phyloP scores from a whole-genome alignment of 2,113 vertebrate species.

The Pungitius pungitius region DNA sequence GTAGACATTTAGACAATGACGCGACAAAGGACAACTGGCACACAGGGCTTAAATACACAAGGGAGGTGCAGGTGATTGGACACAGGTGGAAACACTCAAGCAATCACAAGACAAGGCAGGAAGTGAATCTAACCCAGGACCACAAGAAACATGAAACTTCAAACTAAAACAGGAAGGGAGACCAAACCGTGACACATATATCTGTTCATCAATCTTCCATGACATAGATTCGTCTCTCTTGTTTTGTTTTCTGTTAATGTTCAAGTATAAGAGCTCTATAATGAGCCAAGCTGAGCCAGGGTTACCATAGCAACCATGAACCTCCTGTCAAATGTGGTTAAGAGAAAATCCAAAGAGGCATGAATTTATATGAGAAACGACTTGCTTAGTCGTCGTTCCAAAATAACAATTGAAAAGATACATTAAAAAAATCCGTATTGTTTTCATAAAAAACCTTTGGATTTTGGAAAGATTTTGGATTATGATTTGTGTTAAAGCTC shows the following conservation, averaged over 20 bases:
- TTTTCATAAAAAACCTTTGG: neutral
- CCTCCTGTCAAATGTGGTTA: neutral
- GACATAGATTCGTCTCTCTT: neutral
- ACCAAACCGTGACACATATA: no score
- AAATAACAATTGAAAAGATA: neutral
- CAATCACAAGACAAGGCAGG: no score
- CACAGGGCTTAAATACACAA: no score
- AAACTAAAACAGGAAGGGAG: no score
- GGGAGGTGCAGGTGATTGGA: no score
- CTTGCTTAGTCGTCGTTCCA: neutral
- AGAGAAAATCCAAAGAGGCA: neutral
- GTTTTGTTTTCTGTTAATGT: conserved; percentile 1
- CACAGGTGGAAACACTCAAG: no score
- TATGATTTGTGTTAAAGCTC: neutral
- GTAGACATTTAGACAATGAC: no score
- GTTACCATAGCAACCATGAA: neutral
- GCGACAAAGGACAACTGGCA: no score
- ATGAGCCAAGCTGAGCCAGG: neutral
- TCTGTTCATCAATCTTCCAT: neutral
- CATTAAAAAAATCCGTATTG: neutral
- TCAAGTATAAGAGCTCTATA: neutral
- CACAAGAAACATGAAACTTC: no score
- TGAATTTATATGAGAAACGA: neutral
- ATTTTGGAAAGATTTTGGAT: neutral
- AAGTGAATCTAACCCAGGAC: no score